Evolutionary conservation across 2,888 invertebrate species (phyloP), one percentile per base, ranked within the genome.

Genomic region (Eurytoma californica): DNA sequence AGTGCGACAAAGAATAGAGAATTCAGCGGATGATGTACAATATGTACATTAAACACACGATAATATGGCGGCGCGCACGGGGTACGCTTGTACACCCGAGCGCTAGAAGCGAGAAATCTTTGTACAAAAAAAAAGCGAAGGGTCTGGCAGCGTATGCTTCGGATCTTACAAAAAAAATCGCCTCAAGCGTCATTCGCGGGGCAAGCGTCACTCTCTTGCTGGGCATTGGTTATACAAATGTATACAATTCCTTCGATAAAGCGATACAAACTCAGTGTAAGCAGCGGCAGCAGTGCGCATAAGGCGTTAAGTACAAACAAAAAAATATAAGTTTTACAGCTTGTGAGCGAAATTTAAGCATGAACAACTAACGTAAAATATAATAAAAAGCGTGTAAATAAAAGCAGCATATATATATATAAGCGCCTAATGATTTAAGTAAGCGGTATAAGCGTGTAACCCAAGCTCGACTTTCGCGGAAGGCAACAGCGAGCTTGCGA

Each of bases 381-480:
- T 18, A 66, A 24, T 72, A 72, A 60, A 55, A 63, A 63, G 39
- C 39, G 39, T 39, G 39, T 39, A n/a, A n/a, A 24, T 39, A 55
- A 18, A 49, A 80, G 80, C 80, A 72, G 77, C 74, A 57, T 49
- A 49, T 72, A 57, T 49, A 49, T 72, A 39, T 74, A 70, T 70
- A 79, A 82, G 82, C 74, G 77, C 61, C 70, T 72, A 78, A 73
- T 81, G 9, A n/a, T 80, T 24, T 74, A 72, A 72, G 30, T 67
- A 82, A 79, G 80, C 72, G 30, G 51, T 70, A 61, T 72, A 80
- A 77, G 80, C 77, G 67, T 80, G 75, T 77, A 77, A 72, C 63
- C 76, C 72, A 80, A 78, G 67, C 77, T 75, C 13, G 53, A 65
- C 24, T 68, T 61, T 61, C 16, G 61, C n/a, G 24, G 39, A 79